These are phyloP conservation scores for Schizopygopsis pylzovi DNA, from an alignment of 2,797 vertebrate genomes.

Conservation along the genomic window DNA sequence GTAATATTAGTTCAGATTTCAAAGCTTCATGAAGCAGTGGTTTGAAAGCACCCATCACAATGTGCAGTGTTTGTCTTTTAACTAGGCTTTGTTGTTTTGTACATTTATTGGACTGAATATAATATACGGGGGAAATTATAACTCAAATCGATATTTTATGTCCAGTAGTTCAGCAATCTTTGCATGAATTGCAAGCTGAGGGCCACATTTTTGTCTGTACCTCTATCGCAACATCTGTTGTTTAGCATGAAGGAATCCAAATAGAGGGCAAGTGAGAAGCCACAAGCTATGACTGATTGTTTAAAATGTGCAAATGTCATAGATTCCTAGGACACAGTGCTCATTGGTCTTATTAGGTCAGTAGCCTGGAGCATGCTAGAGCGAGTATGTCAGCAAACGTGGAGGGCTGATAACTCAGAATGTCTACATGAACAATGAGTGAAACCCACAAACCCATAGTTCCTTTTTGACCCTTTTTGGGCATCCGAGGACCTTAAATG, in stretches of 20 bases:
- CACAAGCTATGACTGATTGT: slow-evolving; percentile 4
- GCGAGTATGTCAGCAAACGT: neutral
- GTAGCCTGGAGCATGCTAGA: slow-evolving; percentile 7
- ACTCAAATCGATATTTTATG: neutral
- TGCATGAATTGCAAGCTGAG: neutral
- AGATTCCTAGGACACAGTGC: neutral
- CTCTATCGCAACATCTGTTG: neutral
- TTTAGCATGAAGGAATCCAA: neutral
- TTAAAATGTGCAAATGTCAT: slow-evolving; percentile 13
- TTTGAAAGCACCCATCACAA: too few species aligned
- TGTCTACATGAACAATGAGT: neutral
- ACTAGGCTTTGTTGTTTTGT: too few species aligned
- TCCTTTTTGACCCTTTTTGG: too few species aligned
- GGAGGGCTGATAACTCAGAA: slow-evolving; percentile 24
- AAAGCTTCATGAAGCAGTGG: neutral
- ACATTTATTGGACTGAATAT: too few species aligned
- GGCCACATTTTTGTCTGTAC: neutral
- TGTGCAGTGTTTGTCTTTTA: too few species aligned
- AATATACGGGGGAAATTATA: neutral
- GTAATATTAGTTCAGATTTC: neutral
- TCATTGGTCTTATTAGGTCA: neutral
- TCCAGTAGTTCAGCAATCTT: too few species aligned
- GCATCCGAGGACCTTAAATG: too few species aligned
- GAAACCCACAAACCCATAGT: neutral
- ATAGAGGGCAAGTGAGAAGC: neutral